phyloP scores from a whole-genome alignment of 2,113 vertebrate genomes.

The Amazona vittata region DNA sequence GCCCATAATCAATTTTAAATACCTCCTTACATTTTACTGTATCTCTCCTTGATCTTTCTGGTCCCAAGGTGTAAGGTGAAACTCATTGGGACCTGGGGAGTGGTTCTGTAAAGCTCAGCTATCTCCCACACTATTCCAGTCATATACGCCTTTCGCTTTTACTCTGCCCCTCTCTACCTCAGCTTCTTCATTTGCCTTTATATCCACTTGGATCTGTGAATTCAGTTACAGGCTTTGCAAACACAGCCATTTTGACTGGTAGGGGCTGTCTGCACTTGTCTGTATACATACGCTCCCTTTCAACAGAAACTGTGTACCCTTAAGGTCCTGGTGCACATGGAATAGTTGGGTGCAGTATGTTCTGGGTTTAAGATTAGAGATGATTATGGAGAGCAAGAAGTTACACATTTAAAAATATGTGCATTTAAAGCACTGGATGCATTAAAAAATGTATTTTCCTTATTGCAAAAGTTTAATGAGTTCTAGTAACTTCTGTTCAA shows the following conservation, averaged over 20 bases:
- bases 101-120: background rate
- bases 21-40: background rate
- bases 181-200: background rate
- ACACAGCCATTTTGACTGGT: background rate
- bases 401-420: background rate
- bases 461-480: background rate
- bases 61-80: background rate
- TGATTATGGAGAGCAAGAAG: background rate
- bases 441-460: background rate
- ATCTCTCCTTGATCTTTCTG: background rate
- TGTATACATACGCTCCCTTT: background rate
- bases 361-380: background rate
- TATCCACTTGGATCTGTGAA: background rate
- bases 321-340: background rate
- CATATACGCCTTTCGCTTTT: background rate
- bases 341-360: background rate
- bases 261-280: background rate
- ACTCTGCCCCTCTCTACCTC: background rate
- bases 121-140: background rate
- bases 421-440: background rate
- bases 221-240: background rate
- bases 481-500: conserved; percentile 44
- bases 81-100: background rate
- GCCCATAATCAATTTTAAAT: background rate
- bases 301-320: background rate